Evolutionary conservation across 2,888 invertebrate species (phyloP).

Genomic region (Thereva unica): DNA sequence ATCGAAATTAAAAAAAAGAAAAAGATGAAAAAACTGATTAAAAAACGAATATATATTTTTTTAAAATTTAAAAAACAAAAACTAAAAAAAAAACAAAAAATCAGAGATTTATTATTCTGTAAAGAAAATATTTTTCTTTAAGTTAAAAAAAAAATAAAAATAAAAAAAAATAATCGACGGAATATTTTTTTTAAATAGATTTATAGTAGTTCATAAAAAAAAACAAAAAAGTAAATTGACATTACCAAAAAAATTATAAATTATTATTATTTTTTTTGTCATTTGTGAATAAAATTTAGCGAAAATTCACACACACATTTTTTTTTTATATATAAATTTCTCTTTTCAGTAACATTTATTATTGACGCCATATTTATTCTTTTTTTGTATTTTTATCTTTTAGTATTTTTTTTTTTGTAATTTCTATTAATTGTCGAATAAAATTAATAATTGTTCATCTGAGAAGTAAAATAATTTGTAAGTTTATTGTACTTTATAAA

Average conservation of each 20-base stretch:
- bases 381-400: constrained; percentile 26
- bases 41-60: no score
- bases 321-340: constrained; percentile 10
- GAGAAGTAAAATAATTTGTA: not conserved
- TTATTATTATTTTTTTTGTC: constrained; percentile 13
- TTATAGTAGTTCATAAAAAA: not conserved
- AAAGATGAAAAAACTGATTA: no score
- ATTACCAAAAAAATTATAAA: constrained; percentile 18
- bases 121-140: no score
- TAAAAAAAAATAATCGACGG: no score
- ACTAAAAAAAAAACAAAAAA: no score
- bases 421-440: constrained; percentile 27
- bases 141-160: no score
- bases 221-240: constrained; percentile 8
- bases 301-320: constrained; percentile 7
- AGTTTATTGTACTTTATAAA: constrained; percentile 29
- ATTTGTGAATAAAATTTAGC: constrained; percentile 20
- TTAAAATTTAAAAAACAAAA: no score
- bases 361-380: constrained; percentile 26
- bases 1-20: no score
- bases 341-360: no score
- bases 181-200: no score
- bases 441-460: constrained; percentile 2
- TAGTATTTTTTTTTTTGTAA: constrained; percentile 19
- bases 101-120: no score